A percentile compares a stretch with the other conserved stretches of the same genome.
Conservation (phyloP, 2,797 vertebrate genomes). For the Lepilemur septentrionalis region DNA sequence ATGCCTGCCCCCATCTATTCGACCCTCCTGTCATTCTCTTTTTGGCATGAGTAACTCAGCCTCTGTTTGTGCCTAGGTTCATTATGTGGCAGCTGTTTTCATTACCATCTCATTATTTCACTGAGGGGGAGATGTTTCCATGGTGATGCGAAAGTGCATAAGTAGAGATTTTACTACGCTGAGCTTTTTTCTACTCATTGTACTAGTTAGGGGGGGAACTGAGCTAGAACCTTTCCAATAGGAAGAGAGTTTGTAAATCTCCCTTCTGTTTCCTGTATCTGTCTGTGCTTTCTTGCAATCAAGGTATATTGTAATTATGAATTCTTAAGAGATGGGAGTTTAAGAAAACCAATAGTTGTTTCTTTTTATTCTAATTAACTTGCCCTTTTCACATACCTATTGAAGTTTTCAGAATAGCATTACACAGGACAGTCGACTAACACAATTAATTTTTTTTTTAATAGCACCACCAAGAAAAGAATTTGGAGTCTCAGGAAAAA, state of each 20-base stretch:
- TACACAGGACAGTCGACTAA: background rate
- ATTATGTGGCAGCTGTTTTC: conserved; percentile 76
- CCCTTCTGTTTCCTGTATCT: conserved; percentile 4
- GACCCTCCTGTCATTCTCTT: conserved; percentile 51
- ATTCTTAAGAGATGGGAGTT: conserved; percentile 41
- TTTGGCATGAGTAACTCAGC: conserved; percentile 54
- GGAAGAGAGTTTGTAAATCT: conserved; percentile 47
- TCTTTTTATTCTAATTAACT: conserved; percentile 54
- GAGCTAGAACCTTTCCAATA: conserved; percentile 67
- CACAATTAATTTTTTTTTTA: conserved; percentile 8
- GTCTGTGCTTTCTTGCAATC: conserved; percentile 22
- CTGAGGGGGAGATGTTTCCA: conserved; percentile 76
- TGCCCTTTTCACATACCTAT: conserved; percentile 25
- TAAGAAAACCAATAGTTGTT: conserved; percentile 26
- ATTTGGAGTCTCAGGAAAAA: conserved; percentile 42
- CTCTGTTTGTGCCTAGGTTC: conserved; percentile 70
- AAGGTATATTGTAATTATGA: conserved; percentile 46
- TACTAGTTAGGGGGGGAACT: conserved; percentile 54
- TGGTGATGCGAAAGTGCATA: conserved; percentile 70
- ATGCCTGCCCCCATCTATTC: background rate
- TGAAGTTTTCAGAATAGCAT: conserved; percentile 39
- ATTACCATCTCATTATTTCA: conserved; percentile 79
- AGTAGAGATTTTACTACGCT: conserved; percentile 72
- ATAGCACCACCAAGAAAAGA: conserved; percentile 14
- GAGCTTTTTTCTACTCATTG: conserved; percentile 65